Evolutionary conservation across 1,140 invertebrate genomes (phyloP).

Genomic region (Drosophila pallidifrons): DNA sequence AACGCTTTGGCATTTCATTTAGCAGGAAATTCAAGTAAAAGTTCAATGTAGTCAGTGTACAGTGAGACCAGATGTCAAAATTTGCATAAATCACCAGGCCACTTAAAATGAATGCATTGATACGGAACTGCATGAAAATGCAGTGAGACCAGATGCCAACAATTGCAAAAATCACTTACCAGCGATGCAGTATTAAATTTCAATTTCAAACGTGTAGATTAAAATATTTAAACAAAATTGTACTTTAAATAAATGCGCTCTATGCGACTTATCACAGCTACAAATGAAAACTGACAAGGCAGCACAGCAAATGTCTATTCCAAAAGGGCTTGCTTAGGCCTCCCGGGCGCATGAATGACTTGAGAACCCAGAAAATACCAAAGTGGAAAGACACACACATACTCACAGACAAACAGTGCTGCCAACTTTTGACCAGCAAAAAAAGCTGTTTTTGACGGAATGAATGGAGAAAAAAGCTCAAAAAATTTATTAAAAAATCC

Average conservation of each 20-base stretch:
- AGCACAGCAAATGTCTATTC: slow-evolving; percentile 1
- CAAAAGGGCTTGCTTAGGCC: slow-evolving; percentile 35
- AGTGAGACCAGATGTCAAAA: slow-evolving; percentile 38
- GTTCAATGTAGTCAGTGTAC: slow-evolving; percentile 46
- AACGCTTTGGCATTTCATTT: slow-evolving; percentile 54
- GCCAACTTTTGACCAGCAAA: too few relatives aligned
- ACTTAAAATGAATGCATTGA: too few relatives aligned
- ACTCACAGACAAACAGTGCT: slow-evolving; percentile 8
- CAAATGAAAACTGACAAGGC: slow-evolving; percentile 57
- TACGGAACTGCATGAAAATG: too few relatives aligned
- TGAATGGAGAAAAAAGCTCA: too few relatives aligned
- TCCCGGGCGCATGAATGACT: slow-evolving; percentile 73
- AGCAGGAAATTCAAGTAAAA: slow-evolving; percentile 60
- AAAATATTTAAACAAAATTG: not conserved
- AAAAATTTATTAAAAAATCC: too few relatives aligned
- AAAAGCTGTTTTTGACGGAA: too few relatives aligned
- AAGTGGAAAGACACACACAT: slow-evolving; percentile 43
- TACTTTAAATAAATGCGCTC: not conserved
- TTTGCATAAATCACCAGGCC: slow-evolving; percentile 18
- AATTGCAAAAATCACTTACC: slow-evolving; percentile 43
- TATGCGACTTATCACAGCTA: slow-evolving; percentile 49
- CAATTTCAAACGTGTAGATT: slow-evolving; percentile 1
- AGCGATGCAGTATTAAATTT: slow-evolving; percentile 17
- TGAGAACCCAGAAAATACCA: slow-evolving; percentile 54
- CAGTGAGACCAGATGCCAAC: slow-evolving; percentile 24